Conservation (phyloP, 37 sponge, comb jelly and placozoan genomes). For the Axinella damicornis region DNA sequence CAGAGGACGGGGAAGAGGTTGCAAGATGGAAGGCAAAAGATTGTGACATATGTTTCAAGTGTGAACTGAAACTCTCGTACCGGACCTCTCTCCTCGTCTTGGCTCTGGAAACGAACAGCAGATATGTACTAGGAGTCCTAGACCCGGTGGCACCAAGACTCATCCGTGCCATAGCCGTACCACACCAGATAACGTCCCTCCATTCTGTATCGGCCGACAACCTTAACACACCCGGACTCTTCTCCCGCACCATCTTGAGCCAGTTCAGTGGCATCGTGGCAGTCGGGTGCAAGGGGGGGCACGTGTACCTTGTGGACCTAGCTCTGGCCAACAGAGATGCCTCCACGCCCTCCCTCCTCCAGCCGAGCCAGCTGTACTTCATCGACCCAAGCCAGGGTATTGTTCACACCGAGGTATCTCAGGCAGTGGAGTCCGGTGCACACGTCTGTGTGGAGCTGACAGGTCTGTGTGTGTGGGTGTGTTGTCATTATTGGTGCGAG, state of each 20-base stretch:
- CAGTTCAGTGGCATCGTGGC: conserved; percentile 7
- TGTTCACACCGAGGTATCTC: not conserved
- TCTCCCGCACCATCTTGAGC: too few species aligned
- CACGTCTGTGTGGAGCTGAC: not conserved
- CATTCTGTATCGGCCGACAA: not conserved
- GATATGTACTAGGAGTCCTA: too few species aligned
- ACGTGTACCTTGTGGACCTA: not conserved
- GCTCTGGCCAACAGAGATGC: not conserved
- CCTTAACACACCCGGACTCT: too few species aligned
- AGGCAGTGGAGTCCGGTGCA: not conserved
- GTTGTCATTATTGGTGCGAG: too few species aligned
- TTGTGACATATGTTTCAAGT: too few species aligned
- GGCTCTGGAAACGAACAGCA: too few species aligned
- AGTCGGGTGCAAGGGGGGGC: conserved; percentile 4
- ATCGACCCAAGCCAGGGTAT: not conserved
- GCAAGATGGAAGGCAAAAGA: too few species aligned
- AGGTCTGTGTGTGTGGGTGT: too few species aligned
- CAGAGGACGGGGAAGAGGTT: too few species aligned
- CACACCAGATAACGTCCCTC: not conserved
- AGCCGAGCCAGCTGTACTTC: not conserved
- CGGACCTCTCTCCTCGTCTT: too few species aligned
- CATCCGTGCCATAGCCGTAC: not conserved
- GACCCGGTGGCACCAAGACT: not conserved
- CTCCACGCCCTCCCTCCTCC: not conserved
- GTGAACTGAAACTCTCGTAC: too few species aligned